These are phyloP conservation scores for Buathra laborator DNA, from an alignment of 2,888 invertebrate species.

Conservation along the genomic window DNA sequence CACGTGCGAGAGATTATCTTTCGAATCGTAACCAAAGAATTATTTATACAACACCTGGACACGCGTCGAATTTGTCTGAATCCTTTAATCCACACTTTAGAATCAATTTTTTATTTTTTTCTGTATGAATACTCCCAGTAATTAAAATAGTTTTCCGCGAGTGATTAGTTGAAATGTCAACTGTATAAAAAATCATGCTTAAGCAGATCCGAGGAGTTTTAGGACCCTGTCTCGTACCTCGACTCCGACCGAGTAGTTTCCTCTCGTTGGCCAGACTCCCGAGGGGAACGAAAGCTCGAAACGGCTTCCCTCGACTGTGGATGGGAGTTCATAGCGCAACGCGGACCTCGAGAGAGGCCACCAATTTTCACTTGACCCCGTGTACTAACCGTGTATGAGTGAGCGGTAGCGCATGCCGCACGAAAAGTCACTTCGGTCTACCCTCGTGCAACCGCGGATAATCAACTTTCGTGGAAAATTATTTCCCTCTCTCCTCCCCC, in stretches of 20 bases:
- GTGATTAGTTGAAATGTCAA: background rate
- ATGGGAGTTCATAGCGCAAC: background rate
- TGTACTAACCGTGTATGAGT: background rate
- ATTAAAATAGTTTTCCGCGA: background rate
- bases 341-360: slow-evolving; percentile 36
- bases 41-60: background rate
- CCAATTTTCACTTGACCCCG: slow-evolving; percentile 64
- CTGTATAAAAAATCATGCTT: background rate
- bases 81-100: background rate
- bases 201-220: background rate
- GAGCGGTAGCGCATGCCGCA: slow-evolving; percentile 31
- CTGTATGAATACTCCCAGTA: background rate
- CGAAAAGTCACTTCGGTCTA: slow-evolving; percentile 63
- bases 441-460: slow-evolving; percentile 54
- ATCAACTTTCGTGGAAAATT: slow-evolving; percentile 66
- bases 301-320: slow-evolving; percentile 35
- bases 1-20: slow-evolving; percentile 47
- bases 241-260: background rate
- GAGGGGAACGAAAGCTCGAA: slow-evolving; percentile 22
- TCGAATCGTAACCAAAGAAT: slow-evolving; percentile 2
- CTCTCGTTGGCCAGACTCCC: background rate
- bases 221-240: background rate
- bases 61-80: background rate
- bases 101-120: background rate
- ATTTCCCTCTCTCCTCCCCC: slow-evolving; percentile 32